phyloP scores from a whole-genome alignment of 2,797 vertebrate species.

The Tachyglossus aculeatus region DNA sequence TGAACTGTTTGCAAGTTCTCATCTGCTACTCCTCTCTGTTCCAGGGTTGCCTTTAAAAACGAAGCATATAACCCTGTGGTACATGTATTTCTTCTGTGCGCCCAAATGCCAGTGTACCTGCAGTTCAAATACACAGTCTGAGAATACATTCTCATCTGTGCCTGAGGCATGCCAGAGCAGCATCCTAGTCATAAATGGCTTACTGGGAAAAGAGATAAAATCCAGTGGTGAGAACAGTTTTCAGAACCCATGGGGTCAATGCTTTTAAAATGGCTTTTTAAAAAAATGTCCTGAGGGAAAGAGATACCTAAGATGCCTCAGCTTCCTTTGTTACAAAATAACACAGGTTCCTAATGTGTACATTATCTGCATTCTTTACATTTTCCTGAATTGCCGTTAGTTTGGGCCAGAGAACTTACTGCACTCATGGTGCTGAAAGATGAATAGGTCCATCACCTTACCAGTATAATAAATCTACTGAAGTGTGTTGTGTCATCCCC shows the following conservation, averaged over 20 bases:
- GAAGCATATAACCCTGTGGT: too few relatives aligned
- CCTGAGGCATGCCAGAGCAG: too few relatives aligned
- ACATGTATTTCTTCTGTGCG: too few relatives aligned
- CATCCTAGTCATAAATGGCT: slow-evolving; percentile 20
- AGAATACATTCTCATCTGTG: too few relatives aligned
- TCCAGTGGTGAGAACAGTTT: background rate
- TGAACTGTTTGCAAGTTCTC: too few relatives aligned
- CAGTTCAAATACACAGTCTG: too few relatives aligned
- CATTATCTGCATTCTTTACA: slow-evolving; percentile 52
- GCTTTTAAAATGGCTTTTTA: too few relatives aligned
- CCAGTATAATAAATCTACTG: slow-evolving; percentile 64
- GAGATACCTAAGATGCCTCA: slow-evolving; percentile 18
- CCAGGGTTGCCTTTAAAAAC: too few relatives aligned
- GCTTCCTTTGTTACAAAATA: slow-evolving; percentile 46
- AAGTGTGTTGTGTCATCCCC: slow-evolving; percentile 40
- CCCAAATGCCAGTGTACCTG: too few relatives aligned
- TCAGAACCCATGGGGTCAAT: too few relatives aligned
- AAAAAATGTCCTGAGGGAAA: slow-evolving; percentile 25
- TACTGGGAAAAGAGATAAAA: slow-evolving; percentile 26
- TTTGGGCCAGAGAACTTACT: slow-evolving; percentile 57
- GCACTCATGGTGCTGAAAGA: slow-evolving; percentile 51
- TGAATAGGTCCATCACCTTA: slow-evolving; percentile 46
- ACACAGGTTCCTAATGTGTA: slow-evolving; percentile 48
- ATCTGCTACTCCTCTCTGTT: too few relatives aligned
- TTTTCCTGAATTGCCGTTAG: slow-evolving; percentile 58